Conservation (phyloP, 2,888 invertebrate genomes). For the Andricus curvator region DNA sequence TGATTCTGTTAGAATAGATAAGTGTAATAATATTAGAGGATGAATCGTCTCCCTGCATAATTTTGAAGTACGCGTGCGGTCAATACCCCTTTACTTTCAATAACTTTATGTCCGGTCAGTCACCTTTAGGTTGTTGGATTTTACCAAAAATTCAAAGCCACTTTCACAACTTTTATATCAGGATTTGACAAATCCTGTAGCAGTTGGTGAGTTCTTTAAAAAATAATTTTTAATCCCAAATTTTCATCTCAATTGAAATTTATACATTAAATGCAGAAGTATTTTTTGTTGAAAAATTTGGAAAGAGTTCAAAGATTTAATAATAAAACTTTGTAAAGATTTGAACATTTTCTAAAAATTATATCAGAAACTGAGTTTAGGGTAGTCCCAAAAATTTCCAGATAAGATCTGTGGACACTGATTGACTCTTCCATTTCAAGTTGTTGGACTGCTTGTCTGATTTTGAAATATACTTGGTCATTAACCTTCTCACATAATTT, state of each 20-base stretch:
- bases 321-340: not conserved
- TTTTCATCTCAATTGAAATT: too few relatives aligned
- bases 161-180: too few relatives aligned
- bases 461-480: slow-evolving; percentile 8
- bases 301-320: not conserved
- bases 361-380: not conserved
- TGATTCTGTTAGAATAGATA: not conserved
- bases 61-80: not conserved
- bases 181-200: too few relatives aligned
- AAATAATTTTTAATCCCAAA: too few relatives aligned
- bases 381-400: not conserved
- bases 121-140: not conserved
- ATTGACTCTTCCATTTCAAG: not conserved
- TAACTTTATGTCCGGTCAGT: slow-evolving; percentile 4
- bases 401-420: not conserved
- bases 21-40: not conserved
- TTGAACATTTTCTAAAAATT: not conserved
- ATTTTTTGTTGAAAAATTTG: not conserved
- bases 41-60: not conserved
- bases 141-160: not conserved
- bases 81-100: slow-evolving; percentile 17
- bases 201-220: too few relatives aligned
- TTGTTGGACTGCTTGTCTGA: slow-evolving; percentile 18
- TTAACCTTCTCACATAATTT: slow-evolving; percentile 1
- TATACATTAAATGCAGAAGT: not conserved